phyloP scores from a whole-genome alignment of 2,113 vertebrate species.

The Camarhynchus parvulus region DNA sequence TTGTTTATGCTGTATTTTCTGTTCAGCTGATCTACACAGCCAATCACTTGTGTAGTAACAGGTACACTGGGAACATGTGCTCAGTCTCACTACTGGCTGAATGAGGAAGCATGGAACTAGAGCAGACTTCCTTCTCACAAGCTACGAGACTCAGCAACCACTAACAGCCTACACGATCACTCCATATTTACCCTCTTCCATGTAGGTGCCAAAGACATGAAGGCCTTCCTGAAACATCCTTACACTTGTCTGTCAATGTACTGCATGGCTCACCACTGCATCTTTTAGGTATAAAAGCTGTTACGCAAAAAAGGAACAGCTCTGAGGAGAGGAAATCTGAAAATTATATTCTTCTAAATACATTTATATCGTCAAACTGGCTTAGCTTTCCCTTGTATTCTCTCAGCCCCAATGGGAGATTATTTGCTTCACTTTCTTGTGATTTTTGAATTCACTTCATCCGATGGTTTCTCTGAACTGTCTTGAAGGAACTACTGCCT shows the following conservation, averaged over 20 bases:
- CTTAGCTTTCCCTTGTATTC: background rate
- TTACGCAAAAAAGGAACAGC: background rate
- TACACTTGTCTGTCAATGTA: background rate
- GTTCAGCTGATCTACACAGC: background rate
- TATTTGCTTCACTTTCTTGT: background rate
- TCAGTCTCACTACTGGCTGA: background rate
- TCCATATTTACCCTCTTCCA: background rate
- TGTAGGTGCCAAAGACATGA: background rate
- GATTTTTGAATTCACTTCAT: background rate
- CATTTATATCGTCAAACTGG: background rate
- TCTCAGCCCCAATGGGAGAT: background rate
- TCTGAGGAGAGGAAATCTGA: background rate
- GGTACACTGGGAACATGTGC: accelerated
- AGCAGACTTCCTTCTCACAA: background rate
- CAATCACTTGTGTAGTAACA: background rate
- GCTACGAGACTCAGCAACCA: background rate
- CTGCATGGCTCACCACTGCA: background rate
- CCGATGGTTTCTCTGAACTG: background rate
- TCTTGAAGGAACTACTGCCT: background rate
- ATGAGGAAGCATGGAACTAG: background rate
- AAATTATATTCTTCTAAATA: background rate
- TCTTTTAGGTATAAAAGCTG: background rate
- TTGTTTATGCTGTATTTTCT: background rate
- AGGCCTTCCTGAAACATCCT: background rate
- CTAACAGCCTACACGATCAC: background rate